A percentile compares a stretch with the other conserved stretches of the same genome.
phyloP scores from a whole-genome alignment of 1,140 invertebrate genomes.

The Hesperophylax magnus region DNA sequence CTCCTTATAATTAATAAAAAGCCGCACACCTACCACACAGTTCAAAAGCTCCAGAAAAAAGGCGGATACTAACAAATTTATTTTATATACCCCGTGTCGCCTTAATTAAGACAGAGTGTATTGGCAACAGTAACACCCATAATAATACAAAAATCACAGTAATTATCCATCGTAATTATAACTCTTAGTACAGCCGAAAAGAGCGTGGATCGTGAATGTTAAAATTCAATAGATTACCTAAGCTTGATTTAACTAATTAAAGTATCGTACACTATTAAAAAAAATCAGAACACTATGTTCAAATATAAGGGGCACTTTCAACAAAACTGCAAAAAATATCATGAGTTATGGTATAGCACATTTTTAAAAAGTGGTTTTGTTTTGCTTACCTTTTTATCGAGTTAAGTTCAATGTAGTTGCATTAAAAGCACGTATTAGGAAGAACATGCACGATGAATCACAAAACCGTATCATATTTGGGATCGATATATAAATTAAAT shows the following conservation, averaged over 20 bases:
- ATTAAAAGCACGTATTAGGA: constrained; percentile 34
- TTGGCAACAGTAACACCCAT: constrained; percentile 48
- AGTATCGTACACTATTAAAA: not conserved
- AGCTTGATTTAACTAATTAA: constrained; percentile 10
- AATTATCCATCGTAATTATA: constrained; percentile 54
- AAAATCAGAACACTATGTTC: not conserved
- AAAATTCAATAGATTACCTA: constrained; percentile 40
- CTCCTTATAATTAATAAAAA: constrained; percentile 3
- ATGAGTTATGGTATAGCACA: not conserved
- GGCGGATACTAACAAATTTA: constrained; percentile 21
- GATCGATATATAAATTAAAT: constrained; percentile 53
- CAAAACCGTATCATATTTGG: constrained; percentile 48
- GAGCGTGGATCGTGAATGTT: constrained; percentile 47
- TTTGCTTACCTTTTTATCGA: not conserved
- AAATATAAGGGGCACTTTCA: not conserved
- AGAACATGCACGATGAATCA: constrained; percentile 33
- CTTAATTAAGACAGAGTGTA: constrained; percentile 50
- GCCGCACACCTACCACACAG: not conserved
- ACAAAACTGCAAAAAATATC: not conserved
- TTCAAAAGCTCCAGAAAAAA: not conserved
- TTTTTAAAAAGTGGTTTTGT: not conserved
- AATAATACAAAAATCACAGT: constrained; percentile 54
- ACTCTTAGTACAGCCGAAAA: constrained; percentile 47
- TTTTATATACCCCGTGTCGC: constrained; percentile 45
- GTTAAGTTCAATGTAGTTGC: not conserved